Evolutionary conservation across 1,140 invertebrate genomes (phyloP), one percentile per base, ranked within the genome.

Genomic region (Acromyrmex echinatior): DNA sequence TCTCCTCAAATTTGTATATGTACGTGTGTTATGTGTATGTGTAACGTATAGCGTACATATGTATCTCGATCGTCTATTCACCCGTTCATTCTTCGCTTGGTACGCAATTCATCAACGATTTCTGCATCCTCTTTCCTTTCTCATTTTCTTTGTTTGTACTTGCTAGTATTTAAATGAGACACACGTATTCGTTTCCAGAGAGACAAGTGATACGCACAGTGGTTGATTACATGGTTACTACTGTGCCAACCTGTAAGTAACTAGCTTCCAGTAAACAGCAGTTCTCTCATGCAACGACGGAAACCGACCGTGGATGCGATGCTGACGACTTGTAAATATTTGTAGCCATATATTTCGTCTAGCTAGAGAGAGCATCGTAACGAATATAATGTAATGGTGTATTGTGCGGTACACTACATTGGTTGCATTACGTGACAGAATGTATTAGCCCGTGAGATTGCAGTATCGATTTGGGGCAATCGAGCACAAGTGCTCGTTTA

Each of bases 321-420:
- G 25, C 49, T 79, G 82, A 77, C 74, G 82, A 79, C 74, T 86
- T 84, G 80, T 84, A 84, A 84, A 76, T 84, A 74, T 76, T 84
- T 84, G 70, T 63, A 49, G 14, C 63, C 49, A 21, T 18, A 51
- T 31, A 62, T n/a, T 28, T 18, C n/a, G 21, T n/a, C 70, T 35
- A 14, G 4, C n/a, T 4, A 39, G 39, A 51, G 56, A 31, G 65
- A 81, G 71, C 14, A 39, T 12, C 9, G 25, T 74, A 74, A 62
- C 56, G 39, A 82, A 62, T 62, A 35, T 63, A 84, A 84, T 21
- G 66, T 45, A 62, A 49, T 14, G 25, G 53, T 21, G 39, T 18
- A 49, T 74, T 74, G 70, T 84, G 18, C 14, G 0, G 10, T n/a
- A 10, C 25, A 18, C 49, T 21, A 14, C 14, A 14, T 4, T 58